Conservation (phyloP, 2,113 vertebrate species). For the Odontesthes bonariensis region DNA sequence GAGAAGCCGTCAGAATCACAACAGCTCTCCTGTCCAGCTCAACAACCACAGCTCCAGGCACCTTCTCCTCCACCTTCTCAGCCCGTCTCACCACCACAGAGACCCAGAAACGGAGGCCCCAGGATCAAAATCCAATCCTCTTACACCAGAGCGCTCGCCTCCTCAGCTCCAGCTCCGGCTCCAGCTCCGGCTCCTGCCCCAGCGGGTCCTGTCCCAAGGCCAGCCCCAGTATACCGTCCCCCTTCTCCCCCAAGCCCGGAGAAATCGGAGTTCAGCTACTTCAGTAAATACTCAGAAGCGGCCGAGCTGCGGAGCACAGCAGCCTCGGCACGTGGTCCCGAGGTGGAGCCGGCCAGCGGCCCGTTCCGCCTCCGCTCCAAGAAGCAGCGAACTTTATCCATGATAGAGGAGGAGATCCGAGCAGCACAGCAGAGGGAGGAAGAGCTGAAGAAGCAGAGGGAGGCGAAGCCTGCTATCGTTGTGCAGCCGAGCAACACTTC, state of each 20-base stretch:
- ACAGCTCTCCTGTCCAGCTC: slow-evolving; percentile 38
- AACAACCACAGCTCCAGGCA: slow-evolving; percentile 66
- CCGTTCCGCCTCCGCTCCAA: slow-evolving; percentile 95
- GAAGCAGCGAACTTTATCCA: slow-evolving; percentile 95
- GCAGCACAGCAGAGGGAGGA: slow-evolving; percentile 97
- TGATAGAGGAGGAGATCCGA: slow-evolving; percentile 99
- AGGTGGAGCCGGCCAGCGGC: slow-evolving; percentile 85
- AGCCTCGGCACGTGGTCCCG: slow-evolving; percentile 85
- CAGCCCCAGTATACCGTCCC: slow-evolving; percentile 75
- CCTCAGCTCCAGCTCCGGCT: slow-evolving; percentile 50
- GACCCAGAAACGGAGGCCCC: slow-evolving; percentile 82
- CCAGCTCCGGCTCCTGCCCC: slow-evolving; percentile 63
- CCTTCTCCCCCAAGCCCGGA: slow-evolving; percentile 84
- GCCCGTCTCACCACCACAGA: slow-evolving; percentile 78
- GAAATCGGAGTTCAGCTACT: slow-evolving; percentile 92
- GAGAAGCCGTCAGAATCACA: slow-evolving; percentile 40
- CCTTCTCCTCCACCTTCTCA: slow-evolving; percentile 62
- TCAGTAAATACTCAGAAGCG: slow-evolving; percentile 96
- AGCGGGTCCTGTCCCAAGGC: slow-evolving; percentile 70
- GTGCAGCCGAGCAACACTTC: slow-evolving; percentile 42
- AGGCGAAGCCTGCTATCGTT: slow-evolving; percentile 42
- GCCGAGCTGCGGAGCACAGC: slow-evolving; percentile 95
- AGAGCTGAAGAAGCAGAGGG: slow-evolving; percentile 92
- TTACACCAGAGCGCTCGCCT: slow-evolving; percentile 72
- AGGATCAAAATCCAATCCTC: slow-evolving; percentile 80